Percentiles rank a stretch among this genome's conserved stretches.
phyloP scores from a whole-genome alignment of 2,797 vertebrate genomes.

The Ambastaia sidthimunki region DNA sequence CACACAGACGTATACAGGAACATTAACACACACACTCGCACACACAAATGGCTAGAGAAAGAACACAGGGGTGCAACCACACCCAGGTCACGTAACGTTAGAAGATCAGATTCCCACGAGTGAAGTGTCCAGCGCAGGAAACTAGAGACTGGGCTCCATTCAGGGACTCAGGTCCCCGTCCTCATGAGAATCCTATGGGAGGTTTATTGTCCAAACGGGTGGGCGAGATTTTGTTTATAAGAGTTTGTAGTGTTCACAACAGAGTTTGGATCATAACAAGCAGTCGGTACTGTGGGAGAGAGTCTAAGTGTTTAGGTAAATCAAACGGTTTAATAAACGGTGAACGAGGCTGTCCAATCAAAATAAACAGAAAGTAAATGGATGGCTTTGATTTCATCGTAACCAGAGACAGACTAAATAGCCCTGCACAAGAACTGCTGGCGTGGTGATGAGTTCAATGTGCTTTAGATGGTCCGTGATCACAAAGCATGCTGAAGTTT shows the following conservation, averaged over 20 bases:
- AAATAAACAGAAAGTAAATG: slow-evolving; percentile 44
- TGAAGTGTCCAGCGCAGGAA: slow-evolving; percentile 57
- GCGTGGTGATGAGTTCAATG: slow-evolving; percentile 19
- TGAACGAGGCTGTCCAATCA: slow-evolving; percentile 34
- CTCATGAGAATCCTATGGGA: slow-evolving; percentile 52
- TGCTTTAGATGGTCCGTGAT: slow-evolving; percentile 39
- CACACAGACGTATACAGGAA: slow-evolving; percentile 1
- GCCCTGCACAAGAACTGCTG: slow-evolving; percentile 19
- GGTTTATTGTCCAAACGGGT: slow-evolving; percentile 28
- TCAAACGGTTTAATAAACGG: slow-evolving; percentile 38
- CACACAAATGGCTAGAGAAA: slow-evolving; percentile 40
- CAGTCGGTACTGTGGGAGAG: slow-evolving; percentile 37
- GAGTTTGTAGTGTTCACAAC: slow-evolving; percentile 40
- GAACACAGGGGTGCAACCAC: slow-evolving; percentile 69
- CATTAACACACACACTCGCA: slow-evolving; percentile 9
- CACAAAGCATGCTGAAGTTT: slow-evolving; percentile 7
- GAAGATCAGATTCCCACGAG: slow-evolving; percentile 72
- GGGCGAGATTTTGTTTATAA: slow-evolving; percentile 41
- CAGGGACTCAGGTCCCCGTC: slow-evolving; percentile 33
- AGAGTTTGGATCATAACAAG: slow-evolving; percentile 26
- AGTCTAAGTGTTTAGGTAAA: slow-evolving; percentile 36
- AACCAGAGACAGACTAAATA: slow-evolving; percentile 39
- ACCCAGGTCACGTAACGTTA: slow-evolving; percentile 77
- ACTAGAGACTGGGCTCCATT: slow-evolving; percentile 53
- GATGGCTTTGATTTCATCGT: slow-evolving; percentile 30